These are phyloP conservation scores for Geophilus truncorum DNA, from an alignment of 2,888 invertebrate genomes.

Conservation along the genomic window DNA sequence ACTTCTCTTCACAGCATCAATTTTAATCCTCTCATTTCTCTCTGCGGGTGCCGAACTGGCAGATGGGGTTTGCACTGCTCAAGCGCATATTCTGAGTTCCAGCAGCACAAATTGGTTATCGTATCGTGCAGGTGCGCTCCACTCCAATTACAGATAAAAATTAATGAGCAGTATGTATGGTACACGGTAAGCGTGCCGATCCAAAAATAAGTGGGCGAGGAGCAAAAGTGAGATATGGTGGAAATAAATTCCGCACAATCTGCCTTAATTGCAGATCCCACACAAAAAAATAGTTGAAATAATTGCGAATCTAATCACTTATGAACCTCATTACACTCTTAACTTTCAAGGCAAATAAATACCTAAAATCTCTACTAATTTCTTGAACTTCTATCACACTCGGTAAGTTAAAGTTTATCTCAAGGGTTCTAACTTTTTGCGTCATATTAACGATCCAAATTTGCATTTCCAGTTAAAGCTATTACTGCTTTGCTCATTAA, in stretches of 20 bases:
- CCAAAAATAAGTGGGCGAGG: neutral
- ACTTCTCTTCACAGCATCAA: slow-evolving; percentile 1
- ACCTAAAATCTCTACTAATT: too few relatives aligned
- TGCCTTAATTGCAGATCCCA: neutral
- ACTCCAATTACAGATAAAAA: slow-evolving; percentile 11
- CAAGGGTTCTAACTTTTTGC: too few relatives aligned
- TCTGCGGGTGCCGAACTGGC: slow-evolving; percentile 16
- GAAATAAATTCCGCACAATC: neutral
- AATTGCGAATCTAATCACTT: neutral
- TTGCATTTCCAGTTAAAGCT: too few relatives aligned
- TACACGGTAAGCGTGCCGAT: neutral
- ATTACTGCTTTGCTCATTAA: too few relatives aligned
- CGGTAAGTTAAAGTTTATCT: too few relatives aligned
- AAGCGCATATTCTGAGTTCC: neutral
- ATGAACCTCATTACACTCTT: too few relatives aligned
- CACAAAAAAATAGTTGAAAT: neutral
- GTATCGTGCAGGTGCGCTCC: slow-evolving; percentile 8
- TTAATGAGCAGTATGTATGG: neutral
- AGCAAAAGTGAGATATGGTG: neutral
- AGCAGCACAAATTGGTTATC: slow-evolving; percentile 14
- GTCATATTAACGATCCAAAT: too few relatives aligned
- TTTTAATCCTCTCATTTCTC: neutral
- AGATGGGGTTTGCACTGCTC: neutral
- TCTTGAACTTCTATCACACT: too few relatives aligned
- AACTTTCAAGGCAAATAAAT: too few relatives aligned